Evolutionary conservation across 2,888 invertebrate genomes (phyloP), one percentile per base, ranked within the genome.

Genomic region (Eupeodes luniger): DNA sequence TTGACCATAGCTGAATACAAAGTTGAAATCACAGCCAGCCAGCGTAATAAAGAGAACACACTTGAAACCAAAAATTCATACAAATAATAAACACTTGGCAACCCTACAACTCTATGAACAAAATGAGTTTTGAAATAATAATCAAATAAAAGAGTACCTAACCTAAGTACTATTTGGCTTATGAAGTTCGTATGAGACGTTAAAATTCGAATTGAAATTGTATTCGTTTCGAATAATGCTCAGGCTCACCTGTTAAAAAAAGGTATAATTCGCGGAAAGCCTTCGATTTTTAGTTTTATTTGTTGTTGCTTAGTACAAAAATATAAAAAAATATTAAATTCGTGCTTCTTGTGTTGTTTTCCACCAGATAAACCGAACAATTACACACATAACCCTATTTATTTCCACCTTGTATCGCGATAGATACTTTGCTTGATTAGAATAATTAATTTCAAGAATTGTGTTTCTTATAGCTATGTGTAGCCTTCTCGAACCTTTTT

Each of bases 361-460:
- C 72, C 67, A 27, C 34, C 44, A 62, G 84, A 74, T 85, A 74
- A 59, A 74, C 59, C 57, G 44, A 62, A 81, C 88, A 81, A 88
- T 85, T 81, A 85, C 81, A 81, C 67, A 74, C 70, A 75, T 77
- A 78, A 78, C 85, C 78, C 57, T 81, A 85, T 77, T 88, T 74
- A 85, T 66, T 87, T 84, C 75, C 61, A 84, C 66, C 19, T 66
- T 80, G 72, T 88, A 70, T 81, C 75, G 81, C 84, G 70, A 72
- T 70, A 70, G 70, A 72, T 70, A 70, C 66, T 83, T 70, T 80
- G 84, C 87, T 81, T 88, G 88, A 69, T 88, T 85, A 81, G 88
- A 81, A 88, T 88, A 85, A 81, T 81, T 81, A 88, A 85, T 85
- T 69, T 16, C 66, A 88, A 70, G 49, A 62, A 74, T 57, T 44